Percentiles rank a stretch among this genome's conserved stretches.
These are phyloP conservation scores for Drosophila setifemur DNA, from an alignment of 1,140 invertebrate species.

Conservation along the genomic window DNA sequence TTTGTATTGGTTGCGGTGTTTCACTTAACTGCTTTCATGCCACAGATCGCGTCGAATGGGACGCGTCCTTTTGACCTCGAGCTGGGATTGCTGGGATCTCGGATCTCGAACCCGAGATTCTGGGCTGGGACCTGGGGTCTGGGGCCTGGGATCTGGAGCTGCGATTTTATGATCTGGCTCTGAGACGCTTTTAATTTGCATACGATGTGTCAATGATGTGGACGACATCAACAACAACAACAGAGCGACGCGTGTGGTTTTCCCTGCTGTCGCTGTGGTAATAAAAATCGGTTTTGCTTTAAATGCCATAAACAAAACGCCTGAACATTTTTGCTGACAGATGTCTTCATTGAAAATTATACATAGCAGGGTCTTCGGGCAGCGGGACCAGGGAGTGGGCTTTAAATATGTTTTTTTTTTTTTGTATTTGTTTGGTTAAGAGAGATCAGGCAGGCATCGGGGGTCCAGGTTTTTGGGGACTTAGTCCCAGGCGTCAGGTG, in stretches of 20 bases:
- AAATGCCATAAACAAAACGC: slow-evolving; percentile 80
- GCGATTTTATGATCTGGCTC: slow-evolving; percentile 37
- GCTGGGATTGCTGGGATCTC: background rate
- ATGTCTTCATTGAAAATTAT: slow-evolving; percentile 82
- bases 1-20: slow-evolving; percentile 57
- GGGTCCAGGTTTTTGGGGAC: slow-evolving; percentile 1
- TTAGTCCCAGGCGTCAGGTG: slow-evolving; percentile 62
- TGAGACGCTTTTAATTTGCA: slow-evolving; percentile 78
- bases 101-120: background rate
- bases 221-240: slow-evolving; percentile 39
- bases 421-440: slow-evolving; percentile 7
- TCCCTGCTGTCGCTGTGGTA: slow-evolving; percentile 64
- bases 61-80: slow-evolving; percentile 80
- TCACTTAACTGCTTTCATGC: slow-evolving; percentile 79
- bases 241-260: slow-evolving; percentile 69
- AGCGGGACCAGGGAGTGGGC: background rate
- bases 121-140: background rate
- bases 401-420: background rate
- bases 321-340: slow-evolving; percentile 81
- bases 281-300: slow-evolving; percentile 81
- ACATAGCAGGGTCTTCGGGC: slow-evolving; percentile 22
- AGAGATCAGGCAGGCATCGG: background rate
- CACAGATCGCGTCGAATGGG: slow-evolving; percentile 78
- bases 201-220: slow-evolving; percentile 80
- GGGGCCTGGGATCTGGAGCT: slow-evolving; percentile 15